Percentiles rank a stretch among this genome's conserved stretches.
These are phyloP conservation scores for Epizoanthus ramosus DNA, from an alignment of 92 coral and sea anemone species.

Conservation along the genomic window DNA sequence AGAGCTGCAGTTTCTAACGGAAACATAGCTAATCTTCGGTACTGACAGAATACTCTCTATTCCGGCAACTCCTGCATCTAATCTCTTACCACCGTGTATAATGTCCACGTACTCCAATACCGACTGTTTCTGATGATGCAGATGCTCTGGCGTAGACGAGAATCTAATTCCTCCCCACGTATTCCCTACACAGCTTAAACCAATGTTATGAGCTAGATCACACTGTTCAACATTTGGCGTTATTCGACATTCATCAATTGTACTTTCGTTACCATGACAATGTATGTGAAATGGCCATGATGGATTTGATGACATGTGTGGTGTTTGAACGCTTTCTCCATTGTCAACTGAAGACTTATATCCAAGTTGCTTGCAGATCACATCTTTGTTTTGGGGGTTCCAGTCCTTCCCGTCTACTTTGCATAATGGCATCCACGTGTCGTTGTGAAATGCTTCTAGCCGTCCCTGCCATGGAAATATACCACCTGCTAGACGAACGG, in stretches of 20 bases:
- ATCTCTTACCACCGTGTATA: constrained; percentile 60
- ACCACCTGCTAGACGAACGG: constrained; percentile 62
- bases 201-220: neutral
- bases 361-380: constrained; percentile 62
- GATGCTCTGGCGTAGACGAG: constrained; percentile 26
- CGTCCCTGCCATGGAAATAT: constrained; percentile 70
- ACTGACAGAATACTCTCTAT: constrained; percentile 44
- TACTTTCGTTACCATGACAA: constrained; percentile 67
- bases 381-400: neutral
- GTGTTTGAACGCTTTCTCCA: neutral
- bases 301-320: neutral
- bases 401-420: neutral
- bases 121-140: constrained; percentile 27
- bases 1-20: constrained; percentile 51
- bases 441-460: constrained; percentile 43
- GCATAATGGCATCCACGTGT: constrained; percentile 56
- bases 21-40: constrained; percentile 44
- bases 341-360: constrained; percentile 8
- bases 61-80: constrained; percentile 45
- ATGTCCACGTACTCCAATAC: constrained; percentile 53
- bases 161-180: constrained; percentile 74
- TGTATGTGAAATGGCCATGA: constrained; percentile 40
- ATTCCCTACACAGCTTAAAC: constrained; percentile 38
- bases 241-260: constrained; percentile 37
- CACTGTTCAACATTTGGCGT: neutral